A percentile compares a stretch with the other conserved stretches of the same genome.
These are phyloP conservation scores for Toxotes jaculatrix DNA, from an alignment of 2,113 vertebrate genomes.

Conservation along the genomic window DNA sequence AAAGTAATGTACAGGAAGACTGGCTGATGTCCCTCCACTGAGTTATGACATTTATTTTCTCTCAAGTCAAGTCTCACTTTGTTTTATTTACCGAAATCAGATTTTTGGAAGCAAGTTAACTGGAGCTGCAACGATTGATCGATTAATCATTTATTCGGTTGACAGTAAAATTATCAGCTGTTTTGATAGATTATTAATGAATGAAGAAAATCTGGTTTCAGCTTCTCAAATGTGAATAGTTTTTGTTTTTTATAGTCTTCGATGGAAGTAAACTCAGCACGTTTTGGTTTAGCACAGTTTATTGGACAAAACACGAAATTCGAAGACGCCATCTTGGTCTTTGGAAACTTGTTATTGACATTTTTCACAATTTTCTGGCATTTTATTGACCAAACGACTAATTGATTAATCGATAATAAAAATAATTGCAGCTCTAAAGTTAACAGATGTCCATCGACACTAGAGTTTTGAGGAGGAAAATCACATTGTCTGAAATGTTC, in stretches of 20 bases:
- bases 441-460: not conserved
- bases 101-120: not conserved
- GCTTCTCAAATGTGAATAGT: not conserved
- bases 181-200: not conserved
- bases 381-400: not conserved
- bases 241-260: not conserved
- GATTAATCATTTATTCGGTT: not conserved
- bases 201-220: not conserved
- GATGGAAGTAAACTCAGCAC: no score
- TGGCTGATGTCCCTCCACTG: slow-evolving; percentile 16
- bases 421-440: not conserved
- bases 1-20: slow-evolving; percentile 71
- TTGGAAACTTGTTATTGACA: not conserved
- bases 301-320: not conserved
- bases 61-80: slow-evolving; percentile 18
- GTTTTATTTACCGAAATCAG: not conserved
- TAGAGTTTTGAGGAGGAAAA: slow-evolving; percentile 7
- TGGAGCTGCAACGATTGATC: not conserved
- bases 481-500: slow-evolving; percentile 8
- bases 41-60: slow-evolving; percentile 1
- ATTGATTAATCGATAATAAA: not conserved
- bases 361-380: not conserved
- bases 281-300: not conserved
- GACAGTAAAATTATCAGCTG: not conserved
- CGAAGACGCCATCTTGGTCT: not conserved